Base-by-base conservation (phyloP, 2,797 vertebrate species). In the Centropyge bicolor region DNA sequence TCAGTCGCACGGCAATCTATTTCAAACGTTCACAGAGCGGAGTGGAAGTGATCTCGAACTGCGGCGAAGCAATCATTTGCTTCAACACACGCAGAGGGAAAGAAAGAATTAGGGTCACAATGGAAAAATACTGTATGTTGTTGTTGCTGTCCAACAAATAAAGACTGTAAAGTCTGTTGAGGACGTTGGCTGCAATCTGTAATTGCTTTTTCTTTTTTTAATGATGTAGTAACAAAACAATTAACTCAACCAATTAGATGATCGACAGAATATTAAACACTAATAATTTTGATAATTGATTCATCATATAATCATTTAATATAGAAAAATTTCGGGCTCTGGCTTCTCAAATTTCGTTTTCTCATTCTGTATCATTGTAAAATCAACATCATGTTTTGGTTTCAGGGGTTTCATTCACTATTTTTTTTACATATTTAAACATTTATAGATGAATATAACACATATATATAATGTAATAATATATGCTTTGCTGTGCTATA, bases 11-110 rank as follows among this genome's bases (percentile, higher is more conserved):
- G 67, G 64, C 49, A 83, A 86, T 88, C 57, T 57, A 73, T 83
- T 87, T 75, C 56, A 67, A 89, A 90, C 70, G 78, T 82, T 84
- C 74, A 81, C 55, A 76, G 81, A 52, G 40, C 49, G 71, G 8
- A 45, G 75, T 17, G 2, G 79, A 74, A 48, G 59, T 68, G 64
- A 51, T 71, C 70, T 55, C 52, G 52, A 68, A 78, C 69, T 83
- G 49, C 20, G 9, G 59, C 62, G 41, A 72, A 76, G 64, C 57
- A 86, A 80, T 87, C 56, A 65, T 68, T 87, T 76, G 63, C 75
- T 81, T 56, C 65, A 83, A 57, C 61, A 80, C 68, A 51, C 43
- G 81, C 60, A 22, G 57, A 55, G 41, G 17, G 55, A 73, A 73
- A 56, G 51, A 63, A 43, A 57, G 60, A 74, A 83, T 79, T 64